These are phyloP conservation scores for Yasuhikotakia modesta DNA, from an alignment of 2,797 vertebrate genomes.

Conservation along the genomic window DNA sequence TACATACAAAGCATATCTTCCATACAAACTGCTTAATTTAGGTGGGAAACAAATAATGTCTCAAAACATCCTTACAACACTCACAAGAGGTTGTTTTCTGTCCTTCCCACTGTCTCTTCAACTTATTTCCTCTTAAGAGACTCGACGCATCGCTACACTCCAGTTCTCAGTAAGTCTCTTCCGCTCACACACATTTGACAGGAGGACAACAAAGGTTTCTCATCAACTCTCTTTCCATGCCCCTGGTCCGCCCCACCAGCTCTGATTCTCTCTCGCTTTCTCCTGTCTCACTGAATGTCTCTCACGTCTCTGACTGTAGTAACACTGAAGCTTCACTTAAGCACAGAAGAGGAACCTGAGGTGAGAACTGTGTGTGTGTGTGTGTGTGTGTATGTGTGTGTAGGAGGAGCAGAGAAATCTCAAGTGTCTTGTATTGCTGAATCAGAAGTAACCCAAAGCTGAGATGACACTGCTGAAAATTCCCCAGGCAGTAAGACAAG, in stretches of 20 bases:
- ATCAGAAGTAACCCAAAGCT: conserved; percentile 37
- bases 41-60: background rate
- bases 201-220: conserved; percentile 19
- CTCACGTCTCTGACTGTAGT: conserved; percentile 34
- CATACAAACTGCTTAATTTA: background rate
- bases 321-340: conserved; percentile 16
- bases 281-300: conserved; percentile 5
- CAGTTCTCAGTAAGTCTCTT: conserved; percentile 10
- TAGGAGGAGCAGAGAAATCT: conserved; percentile 22
- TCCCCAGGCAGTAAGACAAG: conserved; percentile 8
- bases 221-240: conserved; percentile 10
- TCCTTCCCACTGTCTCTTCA: background rate
- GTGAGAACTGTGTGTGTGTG: conserved; percentile 13
- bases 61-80: background rate
- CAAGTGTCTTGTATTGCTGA: conserved; percentile 24
- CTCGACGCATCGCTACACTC: conserved; percentile 1
- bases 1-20: too few relatives aligned
- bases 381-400: too few relatives aligned
- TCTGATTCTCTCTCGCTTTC: conserved; percentile 1
- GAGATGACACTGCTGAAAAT: conserved; percentile 31
- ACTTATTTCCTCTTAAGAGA: background rate
- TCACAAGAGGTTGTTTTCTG: background rate
- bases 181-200: conserved; percentile 13
- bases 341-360: conserved; percentile 31
- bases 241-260: background rate